Evolutionary conservation across 2,797 vertebrate genomes (phyloP), one percentile per base, ranked within the genome.

Genomic region (Pipistrellus kuhlii): DNA sequence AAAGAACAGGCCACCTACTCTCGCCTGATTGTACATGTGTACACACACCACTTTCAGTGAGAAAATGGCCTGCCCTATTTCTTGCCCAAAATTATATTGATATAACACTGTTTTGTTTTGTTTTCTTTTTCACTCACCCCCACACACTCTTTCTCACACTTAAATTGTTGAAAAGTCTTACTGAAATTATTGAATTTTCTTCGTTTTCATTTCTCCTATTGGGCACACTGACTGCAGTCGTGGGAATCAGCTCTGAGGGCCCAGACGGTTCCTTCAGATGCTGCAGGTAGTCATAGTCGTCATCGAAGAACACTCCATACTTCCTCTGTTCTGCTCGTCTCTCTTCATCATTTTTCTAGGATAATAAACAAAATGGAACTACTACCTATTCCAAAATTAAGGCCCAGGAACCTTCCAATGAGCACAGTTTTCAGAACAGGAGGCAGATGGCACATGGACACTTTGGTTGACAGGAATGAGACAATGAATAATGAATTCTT

Each of bases 221-320:
- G 35, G 97, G 96, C 13, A 83, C 55, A 32, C 82, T 66, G 1
- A 6, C 35, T 3, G 95, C 17, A 0, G 75, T 90, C 18, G 98
- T 94, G 0, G 98, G 98, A 91, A 99, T 98, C 35, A 99, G 98
- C 97, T 99, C 99, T 0, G 97, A 81, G 0, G 97, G 85, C 32
- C 96, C 98, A 0, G 98, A 95, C 0, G 98, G 94, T 97, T 99
- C 99, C 97, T 98, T 99, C 91, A 99, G 99, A 97, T 99, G 99
- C 97, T 99, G 99, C 95, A 99, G 98, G 97, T 99, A 99, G 97
- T 99, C 95, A 72, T 99, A 99, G 95, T 99, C 98, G 13, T 99
- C 99, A 30, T 99, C 99, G 53, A 99, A 99, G 98, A 99, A 99
- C 44, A 99, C 99, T 0, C 99, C 99, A 8, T 98, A 99, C 1